Percentiles rank a stretch among this genome's conserved stretches.
Evolutionary conservation across 2,888 invertebrate species (phyloP).

Genomic region (Oscheius sp.): DNA sequence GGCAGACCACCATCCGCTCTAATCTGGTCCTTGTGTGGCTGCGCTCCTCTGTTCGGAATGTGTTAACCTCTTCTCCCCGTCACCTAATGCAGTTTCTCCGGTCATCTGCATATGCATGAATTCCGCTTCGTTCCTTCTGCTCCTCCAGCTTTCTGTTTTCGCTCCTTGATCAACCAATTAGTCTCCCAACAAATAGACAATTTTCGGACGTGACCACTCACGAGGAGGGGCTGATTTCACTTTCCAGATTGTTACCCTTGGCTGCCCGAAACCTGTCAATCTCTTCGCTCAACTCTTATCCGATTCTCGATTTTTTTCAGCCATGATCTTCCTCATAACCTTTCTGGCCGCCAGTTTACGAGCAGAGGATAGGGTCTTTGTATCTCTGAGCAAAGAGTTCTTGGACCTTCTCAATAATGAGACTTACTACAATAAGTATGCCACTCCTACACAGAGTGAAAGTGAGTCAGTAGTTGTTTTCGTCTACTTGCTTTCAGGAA

Average conservation of each 20-base stretch:
- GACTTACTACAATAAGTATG: constrained; percentile 66
- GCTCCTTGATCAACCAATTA: constrained; percentile 25
- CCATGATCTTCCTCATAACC: constrained; percentile 23
- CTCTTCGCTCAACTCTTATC: too few species aligned
- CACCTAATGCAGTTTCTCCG: constrained; percentile 22
- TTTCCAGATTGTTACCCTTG: too few species aligned
- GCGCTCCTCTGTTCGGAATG: constrained; percentile 8
- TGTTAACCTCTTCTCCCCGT: constrained; percentile 19
- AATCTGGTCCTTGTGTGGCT: neutral
- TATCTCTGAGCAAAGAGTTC: constrained; percentile 61
- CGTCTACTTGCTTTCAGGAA: constrained; percentile 53
- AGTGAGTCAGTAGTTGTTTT: constrained; percentile 48
- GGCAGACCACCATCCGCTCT: constrained; percentile 6
- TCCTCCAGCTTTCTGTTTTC: neutral
- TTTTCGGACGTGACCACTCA: constrained; percentile 1
- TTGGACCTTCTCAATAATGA: constrained; percentile 63
- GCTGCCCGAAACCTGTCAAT: too few species aligned
- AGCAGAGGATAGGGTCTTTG: constrained; percentile 49
- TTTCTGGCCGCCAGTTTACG: constrained; percentile 36
- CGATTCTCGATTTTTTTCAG: neutral
- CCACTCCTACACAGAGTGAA: constrained; percentile 69
- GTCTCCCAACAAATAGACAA: constrained; percentile 17
- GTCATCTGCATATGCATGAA: constrained; percentile 19
- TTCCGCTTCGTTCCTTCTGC: neutral
- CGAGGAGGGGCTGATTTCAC: too few species aligned